Evolutionary conservation across 2,888 invertebrate species (phyloP).

Genomic region (Amiota mariae): DNA sequence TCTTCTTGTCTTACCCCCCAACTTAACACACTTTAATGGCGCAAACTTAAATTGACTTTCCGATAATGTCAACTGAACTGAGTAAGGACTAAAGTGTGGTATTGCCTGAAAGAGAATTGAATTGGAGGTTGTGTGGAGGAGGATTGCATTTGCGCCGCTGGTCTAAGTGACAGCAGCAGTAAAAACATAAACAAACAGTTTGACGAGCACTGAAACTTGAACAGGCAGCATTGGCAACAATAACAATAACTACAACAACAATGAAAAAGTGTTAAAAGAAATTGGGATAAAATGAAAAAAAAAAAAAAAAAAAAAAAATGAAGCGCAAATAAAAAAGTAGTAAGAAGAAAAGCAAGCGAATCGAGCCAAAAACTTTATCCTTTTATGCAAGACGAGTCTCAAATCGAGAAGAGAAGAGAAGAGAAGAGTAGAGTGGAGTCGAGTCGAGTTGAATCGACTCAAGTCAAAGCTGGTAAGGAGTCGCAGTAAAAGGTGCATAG

Average conservation of each 20-base stretch:
- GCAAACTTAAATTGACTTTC: conserved; percentile 52
- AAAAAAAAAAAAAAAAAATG: conserved; percentile 36
- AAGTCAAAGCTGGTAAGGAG: no score
- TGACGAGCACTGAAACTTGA: conserved; percentile 35
- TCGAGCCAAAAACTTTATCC: conserved; percentile 42
- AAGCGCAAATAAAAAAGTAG: conserved; percentile 34
- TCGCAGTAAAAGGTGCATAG: not conserved
- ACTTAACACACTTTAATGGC: conserved; percentile 37
- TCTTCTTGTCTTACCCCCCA: not conserved
- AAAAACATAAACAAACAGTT: conserved; percentile 63
- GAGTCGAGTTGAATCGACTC: conserved; percentile 18
- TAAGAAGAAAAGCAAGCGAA: conserved; percentile 25
- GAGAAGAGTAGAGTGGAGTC: not conserved
- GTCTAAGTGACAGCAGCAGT: conserved; percentile 33
- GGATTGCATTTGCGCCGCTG: not conserved
- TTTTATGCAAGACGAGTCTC: conserved; percentile 34
- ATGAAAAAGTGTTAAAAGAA: conserved; percentile 57
- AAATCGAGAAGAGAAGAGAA: no score
- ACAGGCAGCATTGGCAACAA: conserved; percentile 22
- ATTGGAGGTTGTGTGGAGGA: not conserved
- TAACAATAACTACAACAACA: conserved; percentile 33
- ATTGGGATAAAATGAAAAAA: conserved; percentile 19
- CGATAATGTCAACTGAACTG: conserved; percentile 44
- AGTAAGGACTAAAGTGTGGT: conserved; percentile 11
- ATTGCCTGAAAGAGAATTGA: not conserved